phyloP scores from a whole-genome alignment of 64 coral and sea anemone species.

The Dendrophyllia cribrosa region DNA sequence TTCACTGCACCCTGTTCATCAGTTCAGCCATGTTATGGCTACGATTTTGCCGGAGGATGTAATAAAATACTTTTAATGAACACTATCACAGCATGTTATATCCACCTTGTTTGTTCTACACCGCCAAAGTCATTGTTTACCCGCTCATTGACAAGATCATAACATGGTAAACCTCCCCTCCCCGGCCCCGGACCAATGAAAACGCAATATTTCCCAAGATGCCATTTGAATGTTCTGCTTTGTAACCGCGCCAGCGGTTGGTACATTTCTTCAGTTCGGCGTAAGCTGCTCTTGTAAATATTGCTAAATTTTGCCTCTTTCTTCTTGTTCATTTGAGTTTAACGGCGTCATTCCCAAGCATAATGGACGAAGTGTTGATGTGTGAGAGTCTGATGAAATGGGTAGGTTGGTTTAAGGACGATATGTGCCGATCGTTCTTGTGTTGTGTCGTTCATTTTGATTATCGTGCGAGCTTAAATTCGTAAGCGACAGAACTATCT shows the following conservation, averaged over 20 bases:
- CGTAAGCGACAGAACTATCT: neutral
- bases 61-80: too few species aligned
- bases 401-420: conserved; percentile 59
- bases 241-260: conserved; percentile 6
- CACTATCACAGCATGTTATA: too few species aligned
- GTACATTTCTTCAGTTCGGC: conserved; percentile 1
- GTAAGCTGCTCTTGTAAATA: conserved; percentile 30
- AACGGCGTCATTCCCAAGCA: neutral
- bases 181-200: neutral
- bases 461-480: neutral
- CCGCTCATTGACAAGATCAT: too few species aligned
- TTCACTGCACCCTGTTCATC: too few species aligned
- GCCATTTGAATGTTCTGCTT: neutral
- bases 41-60: too few species aligned
- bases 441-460: neutral
- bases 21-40: too few species aligned
- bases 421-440: neutral
- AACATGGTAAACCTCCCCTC: neutral
- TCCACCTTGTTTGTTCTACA: too few species aligned
- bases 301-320: neutral
- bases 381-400: conserved; percentile 94
- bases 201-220: conserved; percentile 28
- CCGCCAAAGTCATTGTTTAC: too few species aligned
- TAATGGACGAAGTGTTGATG: conserved; percentile 83
- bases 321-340: neutral